phyloP scores from a whole-genome alignment of 2,797 vertebrate genomes.

The Sebastes iracundus region DNA sequence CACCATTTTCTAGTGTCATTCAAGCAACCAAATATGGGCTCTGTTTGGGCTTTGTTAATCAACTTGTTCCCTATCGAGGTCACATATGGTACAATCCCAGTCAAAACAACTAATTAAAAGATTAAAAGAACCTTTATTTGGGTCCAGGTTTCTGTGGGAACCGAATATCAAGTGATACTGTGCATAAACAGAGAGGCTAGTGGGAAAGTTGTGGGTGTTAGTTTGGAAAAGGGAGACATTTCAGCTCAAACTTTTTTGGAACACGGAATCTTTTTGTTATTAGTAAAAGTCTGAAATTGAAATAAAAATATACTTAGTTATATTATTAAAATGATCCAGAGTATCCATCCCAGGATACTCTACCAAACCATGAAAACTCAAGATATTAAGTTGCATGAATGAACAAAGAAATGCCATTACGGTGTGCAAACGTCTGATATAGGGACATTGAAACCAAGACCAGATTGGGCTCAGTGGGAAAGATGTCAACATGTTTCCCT shows the following conservation, averaged over 20 bases:
- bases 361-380: background rate
- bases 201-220: slow-evolving; percentile 32
- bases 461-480: background rate
- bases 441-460: background rate
- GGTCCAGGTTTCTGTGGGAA: slow-evolving; percentile 56
- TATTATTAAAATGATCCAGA: background rate
- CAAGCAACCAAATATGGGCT: background rate
- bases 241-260: slow-evolving; percentile 19
- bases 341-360: background rate
- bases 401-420: background rate
- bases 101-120: slow-evolving; percentile 51
- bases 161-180: slow-evolving; percentile 53
- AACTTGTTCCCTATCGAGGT: slow-evolving; percentile 33
- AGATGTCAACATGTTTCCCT: background rate
- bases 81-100: slow-evolving; percentile 31
- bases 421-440: background rate
- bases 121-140: slow-evolving; percentile 56
- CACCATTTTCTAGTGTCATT: slow-evolving; percentile 1
- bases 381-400: background rate
- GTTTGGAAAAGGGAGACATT: slow-evolving; percentile 23
- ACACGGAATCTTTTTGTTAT: slow-evolving; percentile 12
- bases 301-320: slow-evolving; percentile 2
- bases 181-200: slow-evolving; percentile 45
- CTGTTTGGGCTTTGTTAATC: slow-evolving; percentile 13
- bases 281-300: background rate